phyloP scores from a whole-genome alignment of 35 echinoderm and acorn worm genomes.

The Strongylocentrotus purpuratus region DNA sequence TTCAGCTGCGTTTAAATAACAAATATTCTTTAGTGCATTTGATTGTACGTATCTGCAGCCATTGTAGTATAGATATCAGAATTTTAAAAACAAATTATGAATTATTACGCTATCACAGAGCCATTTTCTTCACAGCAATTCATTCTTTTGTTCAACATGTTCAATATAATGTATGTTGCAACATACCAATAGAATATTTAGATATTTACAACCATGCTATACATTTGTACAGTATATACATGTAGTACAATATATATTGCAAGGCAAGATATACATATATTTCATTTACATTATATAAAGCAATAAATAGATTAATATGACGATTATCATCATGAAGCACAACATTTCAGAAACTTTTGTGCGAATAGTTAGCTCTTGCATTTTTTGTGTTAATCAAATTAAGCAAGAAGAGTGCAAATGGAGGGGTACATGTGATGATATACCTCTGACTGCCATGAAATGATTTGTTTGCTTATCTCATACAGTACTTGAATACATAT shows the following conservation, averaged over 20 bases:
- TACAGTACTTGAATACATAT: conserved; percentile 8
- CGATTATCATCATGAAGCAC: background rate
- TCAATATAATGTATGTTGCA: background rate
- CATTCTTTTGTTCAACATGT: background rate
- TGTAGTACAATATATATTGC: background rate
- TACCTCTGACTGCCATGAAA: background rate
- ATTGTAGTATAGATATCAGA: background rate
- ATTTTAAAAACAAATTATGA: background rate
- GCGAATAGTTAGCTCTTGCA: background rate
- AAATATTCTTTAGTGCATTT: background rate
- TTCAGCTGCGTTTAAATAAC: background rate
- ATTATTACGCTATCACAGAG: background rate
- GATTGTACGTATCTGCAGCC: background rate
- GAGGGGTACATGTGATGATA: background rate
- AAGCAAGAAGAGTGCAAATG: background rate
- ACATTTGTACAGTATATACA: background rate
- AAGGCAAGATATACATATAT: conserved; percentile 4
- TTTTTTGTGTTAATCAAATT: background rate
- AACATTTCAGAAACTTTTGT: background rate
- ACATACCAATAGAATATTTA: background rate
- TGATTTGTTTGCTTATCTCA: background rate
- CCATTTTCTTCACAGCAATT: background rate
- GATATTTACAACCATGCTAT: background rate
- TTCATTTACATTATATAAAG: conserved; percentile 13
- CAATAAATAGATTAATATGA: conserved; percentile 6